A percentile compares a stretch with the other conserved stretches of the same genome.
Evolutionary conservation across 2,113 vertebrate genomes (phyloP).

Genomic region (Pedetes capensis): DNA sequence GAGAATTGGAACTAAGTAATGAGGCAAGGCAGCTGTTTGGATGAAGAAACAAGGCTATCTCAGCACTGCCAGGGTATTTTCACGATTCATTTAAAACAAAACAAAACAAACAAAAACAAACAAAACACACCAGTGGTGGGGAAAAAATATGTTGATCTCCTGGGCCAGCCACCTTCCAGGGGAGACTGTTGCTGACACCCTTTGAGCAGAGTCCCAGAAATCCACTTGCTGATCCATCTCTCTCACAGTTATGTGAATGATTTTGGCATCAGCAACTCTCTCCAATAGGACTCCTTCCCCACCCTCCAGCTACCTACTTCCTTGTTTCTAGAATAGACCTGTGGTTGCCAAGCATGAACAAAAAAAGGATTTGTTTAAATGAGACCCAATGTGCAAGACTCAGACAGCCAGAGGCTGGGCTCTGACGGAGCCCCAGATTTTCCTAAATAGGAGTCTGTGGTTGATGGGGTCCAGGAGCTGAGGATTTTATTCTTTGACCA

Average conservation of each 20-base stretch:
- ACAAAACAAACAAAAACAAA: background rate
- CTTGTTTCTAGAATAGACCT: background rate
- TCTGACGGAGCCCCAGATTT: background rate
- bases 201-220: background rate
- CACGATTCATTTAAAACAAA: background rate
- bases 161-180: background rate
- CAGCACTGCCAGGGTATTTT: background rate
- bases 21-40: background rate
- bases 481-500: background rate
- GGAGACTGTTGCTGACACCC: background rate
- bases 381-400: background rate
- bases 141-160: background rate
- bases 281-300: background rate
- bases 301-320: background rate
- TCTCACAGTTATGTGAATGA: background rate
- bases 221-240: background rate
- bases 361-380: background rate
- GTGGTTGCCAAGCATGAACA: background rate
- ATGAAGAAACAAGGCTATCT: background rate
- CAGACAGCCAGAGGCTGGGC: background rate
- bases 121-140: background rate
- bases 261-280: background rate
- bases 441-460: background rate
- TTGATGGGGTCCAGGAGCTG: background rate
- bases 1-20: background rate